A percentile compares a stretch with the other conserved stretches of the same genome.
Conservation (phyloP, 2,888 invertebrate genomes). For the Thera britannica region DNA sequence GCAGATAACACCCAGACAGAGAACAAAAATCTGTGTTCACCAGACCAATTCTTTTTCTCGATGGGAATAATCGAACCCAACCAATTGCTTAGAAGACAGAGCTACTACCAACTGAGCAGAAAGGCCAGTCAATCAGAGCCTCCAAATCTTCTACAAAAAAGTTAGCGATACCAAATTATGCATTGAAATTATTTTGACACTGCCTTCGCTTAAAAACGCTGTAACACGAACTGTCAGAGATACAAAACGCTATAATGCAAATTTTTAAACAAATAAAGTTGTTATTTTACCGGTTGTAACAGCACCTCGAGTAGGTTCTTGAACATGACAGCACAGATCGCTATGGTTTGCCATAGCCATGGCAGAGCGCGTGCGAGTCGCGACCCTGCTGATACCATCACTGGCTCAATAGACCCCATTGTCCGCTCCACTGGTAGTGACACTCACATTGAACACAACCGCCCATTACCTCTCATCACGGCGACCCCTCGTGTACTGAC, state of each 20-base stretch:
- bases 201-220: no score
- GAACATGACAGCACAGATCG: constrained; percentile 54
- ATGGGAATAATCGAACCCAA: no score
- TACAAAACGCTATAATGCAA: no score
- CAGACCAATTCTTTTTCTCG: no score
- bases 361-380: constrained; percentile 39
- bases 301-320: constrained; percentile 58
- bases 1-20: no score
- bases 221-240: no score
- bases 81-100: no score
- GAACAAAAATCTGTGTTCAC: no score
- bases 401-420: constrained; percentile 56
- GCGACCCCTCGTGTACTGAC: constrained; percentile 29
- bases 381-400: constrained; percentile 60
- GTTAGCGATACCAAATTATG: not conserved
- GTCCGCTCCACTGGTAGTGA: constrained; percentile 59
- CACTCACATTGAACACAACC: constrained; percentile 47
- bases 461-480: constrained; percentile 28
- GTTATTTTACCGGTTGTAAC: constrained; percentile 57
- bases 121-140: no score
- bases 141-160: no score
- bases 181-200: not conserved
- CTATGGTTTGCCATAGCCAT: constrained; percentile 51
- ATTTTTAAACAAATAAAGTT: not conserved
- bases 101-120: no score